Conservation (phyloP, 2,797 vertebrate species). For the Lacerta viridis region DNA sequence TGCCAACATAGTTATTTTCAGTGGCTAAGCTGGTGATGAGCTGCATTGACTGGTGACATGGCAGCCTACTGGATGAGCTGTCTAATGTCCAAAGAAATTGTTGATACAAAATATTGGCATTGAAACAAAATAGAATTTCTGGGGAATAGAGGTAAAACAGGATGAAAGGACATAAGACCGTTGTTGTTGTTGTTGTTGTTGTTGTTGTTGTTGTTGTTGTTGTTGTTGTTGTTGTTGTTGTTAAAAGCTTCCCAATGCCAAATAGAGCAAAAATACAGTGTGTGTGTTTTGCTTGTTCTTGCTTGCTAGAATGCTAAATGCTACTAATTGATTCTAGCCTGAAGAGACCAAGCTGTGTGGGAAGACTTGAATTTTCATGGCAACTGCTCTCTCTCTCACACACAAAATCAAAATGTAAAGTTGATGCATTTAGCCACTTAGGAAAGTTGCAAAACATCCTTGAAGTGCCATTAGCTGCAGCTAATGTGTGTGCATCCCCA, state of each 20-base stretch:
- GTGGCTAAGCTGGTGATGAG: constrained; percentile 53
- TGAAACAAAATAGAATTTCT: constrained; percentile 56
- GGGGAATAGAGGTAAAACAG: constrained; percentile 31
- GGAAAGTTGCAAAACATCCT: constrained; percentile 69
- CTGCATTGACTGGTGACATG: constrained; percentile 61
- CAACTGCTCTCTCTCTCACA: constrained; percentile 65
- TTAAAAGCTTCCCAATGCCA: neutral
- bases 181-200: neutral
- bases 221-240: too few species aligned
- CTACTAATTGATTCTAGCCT: constrained; percentile 70
- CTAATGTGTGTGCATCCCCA: constrained; percentile 41
- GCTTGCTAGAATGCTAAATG: constrained; percentile 61
- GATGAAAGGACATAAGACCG: constrained; percentile 42
- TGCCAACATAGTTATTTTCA: constrained; percentile 43
- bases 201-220: too few species aligned
- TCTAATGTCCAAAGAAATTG: constrained; percentile 61
- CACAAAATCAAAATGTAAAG: constrained; percentile 61
- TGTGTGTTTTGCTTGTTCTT: constrained; percentile 46
- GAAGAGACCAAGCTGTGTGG: constrained; percentile 45
- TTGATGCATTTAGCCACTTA: constrained; percentile 69
- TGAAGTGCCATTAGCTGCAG: constrained; percentile 71
- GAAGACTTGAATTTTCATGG: constrained; percentile 62
- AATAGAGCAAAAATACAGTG: neutral
- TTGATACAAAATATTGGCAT: constrained; percentile 66
- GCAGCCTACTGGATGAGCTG: constrained; percentile 59